Base-by-base conservation (phyloP, 2,888 invertebrate genomes). In the Ophion ventricosus region DNA sequence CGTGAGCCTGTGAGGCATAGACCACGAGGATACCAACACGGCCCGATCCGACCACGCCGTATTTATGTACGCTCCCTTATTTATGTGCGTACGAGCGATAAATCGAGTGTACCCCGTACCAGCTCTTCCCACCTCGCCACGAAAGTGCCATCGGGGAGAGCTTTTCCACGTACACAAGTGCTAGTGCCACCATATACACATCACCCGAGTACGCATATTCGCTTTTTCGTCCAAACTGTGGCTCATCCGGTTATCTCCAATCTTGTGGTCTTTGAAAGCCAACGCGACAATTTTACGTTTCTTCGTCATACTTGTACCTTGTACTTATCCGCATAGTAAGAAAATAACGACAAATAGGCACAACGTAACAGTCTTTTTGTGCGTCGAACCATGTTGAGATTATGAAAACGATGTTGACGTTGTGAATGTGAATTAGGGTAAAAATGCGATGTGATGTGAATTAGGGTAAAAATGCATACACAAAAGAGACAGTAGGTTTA, bases 11-110 rank as follows among this genome's bases (percentile, higher is more conserved):
- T 40, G 82, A 73, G 73, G 82, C 72, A 81, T 72, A 77, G 77
- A 86, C 84, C 82, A 80, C 84, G 64, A 5, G 57, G 63, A 63
- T 20, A 63, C 17, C 63, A 25, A 63, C 20, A 57, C 26, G 26
- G 82, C 49, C 11, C 43, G 56, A 54, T 25, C 70, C 80, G 70
- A 78, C 82, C 81, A 61, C 83, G 85, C 82, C 82, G 86, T 87
- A 87, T 88, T 87, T 88, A 87, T 87, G 87, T 84, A 82, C 86
- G 84, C 83, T 87, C 85, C 87, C 87, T 88, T 88, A 88, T 89
- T 88, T 88, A 89, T 88, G 84, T 78, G 87, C 84, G 83, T 84
- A 85, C 80, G 80, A 80, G 79, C 87, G 85, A 88, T 88, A 88
- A 87, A 88, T 88, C 82, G 85, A 86, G 74, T 81, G 84, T 73